These are phyloP conservation scores for Allolobophora icterica DNA, from an alignment of 2,888 invertebrate genomes.

Conservation along the genomic window DNA sequence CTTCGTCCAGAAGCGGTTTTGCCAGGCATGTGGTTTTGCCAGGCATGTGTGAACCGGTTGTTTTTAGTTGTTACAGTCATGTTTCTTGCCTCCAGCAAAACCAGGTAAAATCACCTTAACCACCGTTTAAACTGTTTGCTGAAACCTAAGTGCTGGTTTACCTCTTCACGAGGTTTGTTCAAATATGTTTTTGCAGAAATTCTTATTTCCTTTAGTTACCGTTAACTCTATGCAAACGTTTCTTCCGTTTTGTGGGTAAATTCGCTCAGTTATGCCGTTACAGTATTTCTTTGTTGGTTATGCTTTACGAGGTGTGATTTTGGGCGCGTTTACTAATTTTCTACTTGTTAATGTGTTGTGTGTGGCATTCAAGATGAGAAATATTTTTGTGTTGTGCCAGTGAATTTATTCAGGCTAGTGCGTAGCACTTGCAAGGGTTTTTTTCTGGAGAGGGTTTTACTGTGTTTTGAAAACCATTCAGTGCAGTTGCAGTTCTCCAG, in stretches of 20 bases:
- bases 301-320: not conserved
- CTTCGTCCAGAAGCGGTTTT: constrained; percentile 8
- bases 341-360: not conserved
- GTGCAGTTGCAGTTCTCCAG: not conserved
- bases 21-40: not conserved
- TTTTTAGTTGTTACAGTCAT: constrained; percentile 7
- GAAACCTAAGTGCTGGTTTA: not conserved
- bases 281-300: constrained; percentile 14
- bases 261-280: not conserved
- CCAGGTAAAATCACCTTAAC: not conserved
- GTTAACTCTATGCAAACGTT: not conserved
- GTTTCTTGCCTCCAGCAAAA: not conserved
- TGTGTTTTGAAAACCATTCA: not conserved
- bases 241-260: not conserved
- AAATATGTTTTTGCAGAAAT: not conserved
- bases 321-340: not conserved
- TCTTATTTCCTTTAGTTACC: not conserved
- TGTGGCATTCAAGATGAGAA: constrained; percentile 1
- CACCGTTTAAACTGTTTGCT: not conserved
- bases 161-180: too few species aligned
- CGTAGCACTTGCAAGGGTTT: not conserved
- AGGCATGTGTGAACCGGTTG: not conserved
- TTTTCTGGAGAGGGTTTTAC: not conserved
- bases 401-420: not conserved
- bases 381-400: not conserved